These are phyloP conservation scores for Leptinotarsa tumamoca DNA, from an alignment of 2,888 invertebrate genomes.

Conservation along the genomic window DNA sequence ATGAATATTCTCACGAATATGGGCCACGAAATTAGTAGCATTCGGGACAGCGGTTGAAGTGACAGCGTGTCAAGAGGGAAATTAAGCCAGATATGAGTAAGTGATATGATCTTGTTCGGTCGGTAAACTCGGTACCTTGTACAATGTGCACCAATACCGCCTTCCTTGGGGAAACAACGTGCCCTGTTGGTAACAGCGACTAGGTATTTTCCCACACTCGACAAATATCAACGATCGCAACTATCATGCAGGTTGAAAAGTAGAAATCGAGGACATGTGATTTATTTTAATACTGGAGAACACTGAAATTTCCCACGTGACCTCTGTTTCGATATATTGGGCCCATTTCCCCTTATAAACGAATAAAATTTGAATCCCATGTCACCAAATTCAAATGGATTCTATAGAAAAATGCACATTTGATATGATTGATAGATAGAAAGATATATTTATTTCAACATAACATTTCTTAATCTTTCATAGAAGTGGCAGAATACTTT, in stretches of 20 bases:
- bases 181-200: slow-evolving; percentile 19
- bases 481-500: too few relatives aligned
- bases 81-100: slow-evolving; percentile 59
- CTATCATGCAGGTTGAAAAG: slow-evolving; percentile 10
- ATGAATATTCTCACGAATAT: slow-evolving; percentile 12
- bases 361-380: too few relatives aligned
- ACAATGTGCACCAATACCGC: slow-evolving; percentile 46
- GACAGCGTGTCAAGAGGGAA: slow-evolving; percentile 58
- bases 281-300: background rate
- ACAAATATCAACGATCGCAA: background rate
- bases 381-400: too few relatives aligned
- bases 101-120: slow-evolving; percentile 54
- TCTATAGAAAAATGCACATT: too few relatives aligned
- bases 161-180: slow-evolving; percentile 35
- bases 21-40: slow-evolving; percentile 32
- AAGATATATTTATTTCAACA: too few relatives aligned
- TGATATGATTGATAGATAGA: too few relatives aligned
- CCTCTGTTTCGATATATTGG: background rate
- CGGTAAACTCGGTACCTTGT: slow-evolving; percentile 45
- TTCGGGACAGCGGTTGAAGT: slow-evolving; percentile 53
- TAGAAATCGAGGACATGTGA: background rate
- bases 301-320: background rate
- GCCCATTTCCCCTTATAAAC: too few relatives aligned
- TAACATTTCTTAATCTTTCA: too few relatives aligned
- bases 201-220: slow-evolving; percentile 14